Evolutionary conservation across 2,888 invertebrate genomes (phyloP).

Genomic region (Caenorhabditis sp.): DNA sequence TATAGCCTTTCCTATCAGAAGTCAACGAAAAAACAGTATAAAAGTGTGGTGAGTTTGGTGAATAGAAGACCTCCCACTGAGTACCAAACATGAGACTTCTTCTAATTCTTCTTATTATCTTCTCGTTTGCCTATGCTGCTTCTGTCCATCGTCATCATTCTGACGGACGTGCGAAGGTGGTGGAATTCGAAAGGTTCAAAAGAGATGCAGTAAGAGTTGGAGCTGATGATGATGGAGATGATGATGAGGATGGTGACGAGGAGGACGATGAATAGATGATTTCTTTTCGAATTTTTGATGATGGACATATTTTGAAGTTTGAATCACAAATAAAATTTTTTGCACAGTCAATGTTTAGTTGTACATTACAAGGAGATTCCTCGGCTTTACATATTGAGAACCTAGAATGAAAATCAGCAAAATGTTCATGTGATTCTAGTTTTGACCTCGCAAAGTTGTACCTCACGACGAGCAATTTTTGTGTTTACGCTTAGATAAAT

Average conservation of each 20-base stretch:
- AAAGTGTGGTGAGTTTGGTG: background rate
- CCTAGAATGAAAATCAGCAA: no score
- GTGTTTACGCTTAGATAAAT: no score
- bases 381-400: no score
- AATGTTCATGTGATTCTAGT: no score
- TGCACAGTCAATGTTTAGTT: no score
- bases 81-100: slow-evolving; percentile 28
- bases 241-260: slow-evolving; percentile 12
- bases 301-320: background rate
- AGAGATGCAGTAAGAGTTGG: background rate
- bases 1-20: slow-evolving; percentile 7
- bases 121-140: slow-evolving; percentile 32
- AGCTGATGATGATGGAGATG: slow-evolving; percentile 6
- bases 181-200: slow-evolving; percentile 14
- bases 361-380: no score
- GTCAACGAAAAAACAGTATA: background rate
- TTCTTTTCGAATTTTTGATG: background rate
- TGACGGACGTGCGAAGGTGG: slow-evolving; percentile 12
- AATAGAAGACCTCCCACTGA: background rate
- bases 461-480: no score
- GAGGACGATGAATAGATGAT: slow-evolving; percentile 17
- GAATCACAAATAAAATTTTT: no score
- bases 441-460: no score
- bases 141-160: slow-evolving; percentile 32
- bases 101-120: slow-evolving; percentile 25